A percentile compares a stretch with the other conserved stretches of the same genome.
Evolutionary conservation across 2,797 vertebrate species (phyloP).

Genomic region (Bovichtus variegatus): DNA sequence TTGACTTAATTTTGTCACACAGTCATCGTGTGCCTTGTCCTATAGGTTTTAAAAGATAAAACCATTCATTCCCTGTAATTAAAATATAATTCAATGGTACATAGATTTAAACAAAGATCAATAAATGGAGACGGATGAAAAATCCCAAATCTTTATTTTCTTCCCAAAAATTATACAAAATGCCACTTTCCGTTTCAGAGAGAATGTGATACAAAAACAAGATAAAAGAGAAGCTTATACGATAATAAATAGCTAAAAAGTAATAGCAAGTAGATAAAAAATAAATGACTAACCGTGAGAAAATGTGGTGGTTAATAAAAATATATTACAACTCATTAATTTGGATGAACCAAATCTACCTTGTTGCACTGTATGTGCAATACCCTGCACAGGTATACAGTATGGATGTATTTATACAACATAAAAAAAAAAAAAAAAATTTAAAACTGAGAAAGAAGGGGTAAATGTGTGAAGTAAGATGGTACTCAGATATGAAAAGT

Average conservation of each 20-base stretch:
- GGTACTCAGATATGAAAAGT: constrained; percentile 12
- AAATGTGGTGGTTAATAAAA: constrained; percentile 60
- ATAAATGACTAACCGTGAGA: constrained; percentile 41
- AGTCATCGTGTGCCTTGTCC: neutral
- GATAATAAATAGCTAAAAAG: constrained; percentile 82
- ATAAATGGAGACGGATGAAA: constrained; percentile 21
- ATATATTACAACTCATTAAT: constrained; percentile 82
- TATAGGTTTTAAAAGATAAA: neutral
- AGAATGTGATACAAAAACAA: constrained; percentile 46
- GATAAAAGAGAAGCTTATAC: constrained; percentile 30
- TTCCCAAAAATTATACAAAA: constrained; percentile 55
- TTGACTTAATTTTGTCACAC: neutral
- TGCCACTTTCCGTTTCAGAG: constrained; percentile 35
- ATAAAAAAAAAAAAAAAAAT: too few relatives aligned
- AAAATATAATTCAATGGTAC: neutral
- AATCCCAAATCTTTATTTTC: constrained; percentile 74
- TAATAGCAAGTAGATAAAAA: constrained; percentile 53
- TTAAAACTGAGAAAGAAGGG: neutral
- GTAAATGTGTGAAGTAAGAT: constrained; percentile 19
- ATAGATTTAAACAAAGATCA: neutral
- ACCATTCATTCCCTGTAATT: neutral
- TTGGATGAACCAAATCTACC: constrained; percentile 50
- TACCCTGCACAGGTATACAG: constrained; percentile 2
- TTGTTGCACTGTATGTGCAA: neutral
- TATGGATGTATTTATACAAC: constrained; percentile 4